These are phyloP conservation scores for Hyalella azteca DNA, from an alignment of 2,888 invertebrate species.

Conservation along the genomic window DNA sequence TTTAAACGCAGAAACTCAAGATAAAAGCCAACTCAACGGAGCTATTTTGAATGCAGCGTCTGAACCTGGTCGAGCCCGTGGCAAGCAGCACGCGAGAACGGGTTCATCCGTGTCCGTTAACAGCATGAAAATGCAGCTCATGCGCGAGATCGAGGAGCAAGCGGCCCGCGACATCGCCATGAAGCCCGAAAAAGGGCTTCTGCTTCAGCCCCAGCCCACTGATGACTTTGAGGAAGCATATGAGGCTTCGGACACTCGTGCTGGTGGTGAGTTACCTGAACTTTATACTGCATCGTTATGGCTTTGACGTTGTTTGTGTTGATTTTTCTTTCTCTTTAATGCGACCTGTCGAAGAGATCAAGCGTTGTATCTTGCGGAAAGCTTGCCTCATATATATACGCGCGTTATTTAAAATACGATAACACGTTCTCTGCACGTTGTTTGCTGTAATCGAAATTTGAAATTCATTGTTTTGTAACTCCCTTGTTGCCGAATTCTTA, in stretches of 20 bases:
- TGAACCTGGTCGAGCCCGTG: background rate
- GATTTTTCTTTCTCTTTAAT: background rate
- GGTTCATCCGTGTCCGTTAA: slow-evolving; percentile 22
- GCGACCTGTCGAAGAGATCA: too few species aligned
- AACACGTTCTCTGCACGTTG: too few species aligned
- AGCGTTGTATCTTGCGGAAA: too few species aligned
- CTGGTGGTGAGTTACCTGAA: background rate
- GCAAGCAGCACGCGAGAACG: background rate
- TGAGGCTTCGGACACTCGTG: background rate
- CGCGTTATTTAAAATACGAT: too few species aligned
- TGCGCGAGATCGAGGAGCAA: slow-evolving; percentile 35
- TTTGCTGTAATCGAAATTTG: too few species aligned
- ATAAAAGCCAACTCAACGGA: background rate
- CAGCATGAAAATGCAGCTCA: slow-evolving; percentile 31
- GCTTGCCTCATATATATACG: too few species aligned
- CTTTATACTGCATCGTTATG: background rate
- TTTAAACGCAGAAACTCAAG: background rate
- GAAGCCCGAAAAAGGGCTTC: background rate
- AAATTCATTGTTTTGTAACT: too few species aligned
- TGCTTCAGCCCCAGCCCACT: background rate
- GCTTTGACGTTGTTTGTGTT: background rate
- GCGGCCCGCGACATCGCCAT: slow-evolving; percentile 29
- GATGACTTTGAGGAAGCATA: slow-evolving; percentile 6
- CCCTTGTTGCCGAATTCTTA: too few species aligned
- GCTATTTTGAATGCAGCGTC: background rate